A percentile compares a stretch with the other conserved stretches of the same genome.
Conservation (phyloP, 1,140 invertebrate genomes). For the Drosophila virilis region DNA sequence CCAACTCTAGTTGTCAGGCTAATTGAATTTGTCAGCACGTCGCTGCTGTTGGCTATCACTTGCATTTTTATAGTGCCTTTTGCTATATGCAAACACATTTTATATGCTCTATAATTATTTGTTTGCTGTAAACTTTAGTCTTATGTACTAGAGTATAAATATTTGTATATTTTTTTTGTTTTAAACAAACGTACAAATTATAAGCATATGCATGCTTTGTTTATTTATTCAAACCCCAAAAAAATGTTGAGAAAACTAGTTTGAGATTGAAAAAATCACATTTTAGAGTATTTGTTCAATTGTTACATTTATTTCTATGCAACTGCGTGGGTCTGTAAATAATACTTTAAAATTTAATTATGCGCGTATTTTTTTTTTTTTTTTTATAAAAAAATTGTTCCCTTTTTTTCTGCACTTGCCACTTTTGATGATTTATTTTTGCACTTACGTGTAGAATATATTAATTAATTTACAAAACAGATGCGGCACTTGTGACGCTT, state of each 20-base stretch:
- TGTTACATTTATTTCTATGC: not conserved
- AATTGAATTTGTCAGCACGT: slow-evolving; percentile 76
- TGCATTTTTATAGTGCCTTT: slow-evolving; percentile 41
- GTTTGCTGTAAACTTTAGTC: not conserved
- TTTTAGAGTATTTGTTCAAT: not conserved
- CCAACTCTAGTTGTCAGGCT: slow-evolving; percentile 49
- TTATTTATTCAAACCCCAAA: no score
- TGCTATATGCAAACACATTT: slow-evolving; percentile 10
- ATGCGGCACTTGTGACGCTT: slow-evolving; percentile 46
- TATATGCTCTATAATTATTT: slow-evolving; percentile 1
- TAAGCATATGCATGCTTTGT: no score
- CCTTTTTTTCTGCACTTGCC: slow-evolving; percentile 15
- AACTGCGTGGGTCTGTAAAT: not conserved
- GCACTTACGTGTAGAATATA: slow-evolving; percentile 65
- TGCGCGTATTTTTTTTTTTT: not conserved
- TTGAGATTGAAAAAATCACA: no score
- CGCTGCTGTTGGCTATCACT: slow-evolving; percentile 60
- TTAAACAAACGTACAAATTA: no score
- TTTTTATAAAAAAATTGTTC: slow-evolving; percentile 13
- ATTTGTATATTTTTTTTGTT: not conserved
- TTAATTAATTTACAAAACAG: slow-evolving; percentile 80
- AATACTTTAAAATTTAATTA: slow-evolving; percentile 3
- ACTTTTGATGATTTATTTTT: slow-evolving; percentile 74
- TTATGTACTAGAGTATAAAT: not conserved
- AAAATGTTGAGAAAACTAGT: not conserved